Evolutionary conservation across 2,113 vertebrate genomes (phyloP), one percentile per base, ranked within the genome.

Genomic region (Rostratula benghalensis): DNA sequence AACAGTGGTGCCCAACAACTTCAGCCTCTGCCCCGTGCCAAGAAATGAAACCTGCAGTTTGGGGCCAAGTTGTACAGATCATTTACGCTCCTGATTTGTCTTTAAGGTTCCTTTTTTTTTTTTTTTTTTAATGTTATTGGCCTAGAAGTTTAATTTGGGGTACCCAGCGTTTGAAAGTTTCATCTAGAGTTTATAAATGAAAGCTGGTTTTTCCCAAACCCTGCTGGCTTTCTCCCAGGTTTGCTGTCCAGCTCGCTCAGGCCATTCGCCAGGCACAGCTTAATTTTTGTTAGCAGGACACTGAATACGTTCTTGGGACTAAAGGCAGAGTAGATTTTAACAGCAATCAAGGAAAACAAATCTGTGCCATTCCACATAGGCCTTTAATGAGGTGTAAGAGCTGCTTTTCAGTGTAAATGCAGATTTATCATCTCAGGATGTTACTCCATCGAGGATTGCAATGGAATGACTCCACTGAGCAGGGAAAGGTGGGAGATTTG

Each of bases 1-100:
- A 4, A 27, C 25, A 17, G 23, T 1, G 17, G 18, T 20, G 41
- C 43, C 12, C 6, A 46, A 22, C 39, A 22, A 6, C 82, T 10
- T 16, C 8, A 1, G 48, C 43, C 17, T 15, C 28, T n/a, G 70
- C 53, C 7, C 6, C 25, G 0, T 13, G 19, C 57, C 37, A 3
- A 33, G 45, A 24, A 12, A 13, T 1, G 9, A 21, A n/a, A 33
- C 50, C 43, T 70, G 27, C 59, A 15, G 9, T 53, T 18, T 54
- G n/a, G 35, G 65, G 11, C 24, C 46, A 16, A 17, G 20, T 3
- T 59, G 15, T 27, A 6, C 35, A 35, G n/a, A 30, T 37, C 25
- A 3, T 43, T 75, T 28, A 3, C 25, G 5, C 37, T 73, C 48
- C 63, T 54, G 53, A 6, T 80, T 67, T 68, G 19, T 59, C 54